Evolutionary conservation across 2,888 invertebrate species (phyloP), one percentile per base, ranked within the genome.

Genomic region (Trachelus iudaicus): DNA sequence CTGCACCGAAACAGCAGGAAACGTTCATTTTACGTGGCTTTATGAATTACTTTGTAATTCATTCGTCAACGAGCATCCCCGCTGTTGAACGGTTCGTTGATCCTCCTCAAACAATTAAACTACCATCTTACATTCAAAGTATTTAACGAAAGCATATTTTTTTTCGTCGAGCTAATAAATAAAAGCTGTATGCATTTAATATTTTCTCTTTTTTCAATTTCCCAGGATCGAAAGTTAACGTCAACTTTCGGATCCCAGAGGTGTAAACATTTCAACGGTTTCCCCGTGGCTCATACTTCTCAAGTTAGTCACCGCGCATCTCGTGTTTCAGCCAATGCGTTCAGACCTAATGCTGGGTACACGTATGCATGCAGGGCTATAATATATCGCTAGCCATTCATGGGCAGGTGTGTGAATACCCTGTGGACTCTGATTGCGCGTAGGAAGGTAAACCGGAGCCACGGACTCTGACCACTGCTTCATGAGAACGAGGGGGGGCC

Each of bases 371-470:
- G 23, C 23, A 9, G 9, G 56, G 56, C 23, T 23, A 9, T 56
- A 56, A 56, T 56, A 56, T 56, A 56, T 56, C 56, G 56, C 56
- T 23, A 23, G 56, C 56, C 56, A 23, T 56, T 56, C 56, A 23
- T 56, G 56, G 56, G 23, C 56, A 56, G 56, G 56, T 56, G 56
- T 56, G 56, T 56, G 56, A 9, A 56, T 9, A 23, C 56, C 56
- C 23, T 23, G 56, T 9, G 23, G 56, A 56, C 23, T 56, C 56
- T 23, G 56, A 56, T 56, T 30, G 76, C 73, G 81, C 80, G 81
- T 84, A 84, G 81, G 80, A 81, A 83, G 83, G 76, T 76, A 74
- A 80, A 83, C 83, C 84, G 81, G 81, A 85, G 82, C 81, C 79
- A 83, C 84, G 83, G 84, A 83, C 80, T 82, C 79, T 83, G 83